Base-by-base conservation (phyloP, 2,888 invertebrate genomes). In the Orthosia gothica region DNA sequence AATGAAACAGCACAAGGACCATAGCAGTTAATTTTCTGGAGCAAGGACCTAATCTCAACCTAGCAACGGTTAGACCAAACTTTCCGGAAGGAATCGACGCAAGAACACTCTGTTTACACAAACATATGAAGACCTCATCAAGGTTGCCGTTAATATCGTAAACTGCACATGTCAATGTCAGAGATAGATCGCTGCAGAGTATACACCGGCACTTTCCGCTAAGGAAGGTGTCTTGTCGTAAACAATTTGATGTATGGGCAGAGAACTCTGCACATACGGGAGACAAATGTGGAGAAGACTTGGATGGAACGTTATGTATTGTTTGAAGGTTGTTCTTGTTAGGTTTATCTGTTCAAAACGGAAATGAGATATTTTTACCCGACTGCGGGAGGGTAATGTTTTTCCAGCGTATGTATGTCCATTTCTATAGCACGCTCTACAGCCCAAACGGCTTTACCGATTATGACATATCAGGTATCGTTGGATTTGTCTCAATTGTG, bases 171-270 rank as follows among this genome's bases (percentile, higher is more conserved):
- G 89, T 83, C 55, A 62, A 87, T 88, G 89, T 83, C 55, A 59
- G 74, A 70, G 87, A 84, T 86, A 70, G 81, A 84, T 87, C 52
- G 65, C 9, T 74, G 54, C 50, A 76, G 20, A 64, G 69, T 85
- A 88, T 69, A 87, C 88, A 88, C 45, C 15, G 87, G 89, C 50
- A 86, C 74, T 87, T 88, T 88, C 88, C 88, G 57, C 62, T 74
- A 49, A 16, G 16, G n/a, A 68, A 62, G 69, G 50, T 65, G 74
- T 26, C 70, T 55, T 45, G 23, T 32, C 13, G 66, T 80, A 87
- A 86, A 88, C 83, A 85, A 55, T 76, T 67, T 81, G 82, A 87
- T 76, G 62, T 59, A 87, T 64, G 73, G 64, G 69, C 47, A 75
- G 75, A 54, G 75, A 71, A 76, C 58, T 70, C 23, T 58, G 26